Conservation (phyloP, 2,797 vertebrate genomes). For the Dendrocincla fuliginosa region DNA sequence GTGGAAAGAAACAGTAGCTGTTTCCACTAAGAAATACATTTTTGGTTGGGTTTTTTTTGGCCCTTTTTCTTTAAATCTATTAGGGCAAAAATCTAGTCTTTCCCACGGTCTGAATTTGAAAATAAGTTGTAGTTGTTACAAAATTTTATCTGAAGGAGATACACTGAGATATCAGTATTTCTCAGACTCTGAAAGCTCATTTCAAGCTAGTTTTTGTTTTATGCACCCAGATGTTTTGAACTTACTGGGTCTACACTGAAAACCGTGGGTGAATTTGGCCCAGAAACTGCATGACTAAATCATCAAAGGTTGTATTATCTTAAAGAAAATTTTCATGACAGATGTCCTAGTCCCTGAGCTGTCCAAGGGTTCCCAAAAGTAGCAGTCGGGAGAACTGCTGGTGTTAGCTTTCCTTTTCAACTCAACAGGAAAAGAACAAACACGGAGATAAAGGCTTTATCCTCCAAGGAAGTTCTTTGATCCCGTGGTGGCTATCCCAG, state of each 20-base stretch:
- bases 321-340: not conserved
- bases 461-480: conserved; percentile 17
- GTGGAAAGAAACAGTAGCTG: not conserved
- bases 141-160: not conserved
- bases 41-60: not conserved
- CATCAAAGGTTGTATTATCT: not conserved
- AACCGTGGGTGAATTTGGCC: not conserved
- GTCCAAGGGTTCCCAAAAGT: not conserved
- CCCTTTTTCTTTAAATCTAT: not conserved
- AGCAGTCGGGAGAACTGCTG: not conserved
- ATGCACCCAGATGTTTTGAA: not conserved
- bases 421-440: conserved; percentile 15
- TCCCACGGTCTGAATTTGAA: not conserved
- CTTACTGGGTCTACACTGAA: not conserved
- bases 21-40: not conserved
- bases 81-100: not conserved
- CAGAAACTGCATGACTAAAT: not conserved
- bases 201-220: not conserved
- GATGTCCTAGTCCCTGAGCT: not conserved
- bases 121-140: not conserved
- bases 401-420: not conserved
- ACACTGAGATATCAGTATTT: not conserved
- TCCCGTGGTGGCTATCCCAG: not conserved
- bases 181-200: not conserved
- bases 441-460: conserved; percentile 24